Evolutionary conservation across 2,888 invertebrate genomes (phyloP).

Genomic region (Monochamus alternatus): DNA sequence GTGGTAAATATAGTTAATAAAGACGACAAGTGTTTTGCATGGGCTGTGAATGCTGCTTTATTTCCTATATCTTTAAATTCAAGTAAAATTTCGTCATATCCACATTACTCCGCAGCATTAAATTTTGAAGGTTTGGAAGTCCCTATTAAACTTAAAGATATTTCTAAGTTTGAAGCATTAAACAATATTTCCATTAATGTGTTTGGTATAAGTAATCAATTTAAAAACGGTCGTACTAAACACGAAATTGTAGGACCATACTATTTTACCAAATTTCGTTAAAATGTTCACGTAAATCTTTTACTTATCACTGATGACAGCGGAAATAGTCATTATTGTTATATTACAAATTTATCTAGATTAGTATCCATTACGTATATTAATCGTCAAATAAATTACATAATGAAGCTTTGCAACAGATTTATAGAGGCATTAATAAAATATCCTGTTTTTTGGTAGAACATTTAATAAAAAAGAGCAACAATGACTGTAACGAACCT

Average conservation of each 20-base stretch:
- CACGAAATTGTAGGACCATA: not conserved
- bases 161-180: not conserved
- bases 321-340: not conserved
- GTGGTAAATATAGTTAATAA: too few species aligned
- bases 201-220: constrained; percentile 8
- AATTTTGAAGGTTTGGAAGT: not conserved
- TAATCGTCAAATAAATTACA: too few species aligned
- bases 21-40: too few species aligned
- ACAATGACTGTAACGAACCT: too few species aligned
- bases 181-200: not conserved
- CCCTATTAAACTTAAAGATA: not conserved
- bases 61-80: not conserved
- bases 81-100: not conserved
- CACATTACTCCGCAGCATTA: not conserved
- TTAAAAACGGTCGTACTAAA: not conserved
- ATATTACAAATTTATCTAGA: too few species aligned
- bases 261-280: not conserved
- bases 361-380: too few species aligned
- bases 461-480: too few species aligned
- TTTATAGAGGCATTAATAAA: too few species aligned
- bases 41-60: not conserved
- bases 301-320: not conserved
- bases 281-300: constrained; percentile 2
- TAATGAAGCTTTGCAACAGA: too few species aligned
- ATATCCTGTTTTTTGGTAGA: too few species aligned